phyloP scores from a whole-genome alignment of 1,140 invertebrate genomes.

The Aphelinus atriplicis region DNA sequence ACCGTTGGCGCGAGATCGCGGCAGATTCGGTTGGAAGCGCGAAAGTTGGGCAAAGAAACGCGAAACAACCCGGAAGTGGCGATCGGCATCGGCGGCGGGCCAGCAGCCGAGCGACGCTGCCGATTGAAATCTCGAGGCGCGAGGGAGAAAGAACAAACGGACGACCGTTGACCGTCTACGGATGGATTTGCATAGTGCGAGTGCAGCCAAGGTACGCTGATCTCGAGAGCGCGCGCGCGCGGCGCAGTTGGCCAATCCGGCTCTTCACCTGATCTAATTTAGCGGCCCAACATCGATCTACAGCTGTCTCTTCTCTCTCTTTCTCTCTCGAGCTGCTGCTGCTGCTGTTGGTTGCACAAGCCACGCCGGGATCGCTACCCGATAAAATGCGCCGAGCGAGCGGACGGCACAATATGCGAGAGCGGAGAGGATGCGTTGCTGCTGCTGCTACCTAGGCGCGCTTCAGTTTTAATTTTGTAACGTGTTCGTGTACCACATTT shows the following conservation, averaged over 20 bases:
- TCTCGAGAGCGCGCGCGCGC: slow-evolving; percentile 27
- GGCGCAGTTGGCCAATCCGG: slow-evolving; percentile 54
- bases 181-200: slow-evolving; percentile 29
- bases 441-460: not conserved
- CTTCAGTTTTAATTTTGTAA: slow-evolving; percentile 25
- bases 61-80: no score
- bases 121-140: no score
- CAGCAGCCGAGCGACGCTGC: no score
- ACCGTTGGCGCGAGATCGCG: no score
- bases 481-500: not conserved
- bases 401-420: slow-evolving; percentile 38
- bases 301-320: slow-evolving; percentile 51
- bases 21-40: no score
- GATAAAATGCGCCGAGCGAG: slow-evolving; percentile 47
- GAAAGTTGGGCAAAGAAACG: no score
- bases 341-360: slow-evolving; percentile 10
- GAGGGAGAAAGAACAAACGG: no score
- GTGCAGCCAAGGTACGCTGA: not conserved
- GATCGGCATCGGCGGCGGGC: no score
- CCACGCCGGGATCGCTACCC: slow-evolving; percentile 41
- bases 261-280: slow-evolving; percentile 64
- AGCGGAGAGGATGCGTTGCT: slow-evolving; percentile 4
- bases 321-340: not conserved
- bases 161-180: no score
- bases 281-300: slow-evolving; percentile 60